Conservation (phyloP, 2,797 vertebrate genomes). For the Philypnodon macrostomus region DNA sequence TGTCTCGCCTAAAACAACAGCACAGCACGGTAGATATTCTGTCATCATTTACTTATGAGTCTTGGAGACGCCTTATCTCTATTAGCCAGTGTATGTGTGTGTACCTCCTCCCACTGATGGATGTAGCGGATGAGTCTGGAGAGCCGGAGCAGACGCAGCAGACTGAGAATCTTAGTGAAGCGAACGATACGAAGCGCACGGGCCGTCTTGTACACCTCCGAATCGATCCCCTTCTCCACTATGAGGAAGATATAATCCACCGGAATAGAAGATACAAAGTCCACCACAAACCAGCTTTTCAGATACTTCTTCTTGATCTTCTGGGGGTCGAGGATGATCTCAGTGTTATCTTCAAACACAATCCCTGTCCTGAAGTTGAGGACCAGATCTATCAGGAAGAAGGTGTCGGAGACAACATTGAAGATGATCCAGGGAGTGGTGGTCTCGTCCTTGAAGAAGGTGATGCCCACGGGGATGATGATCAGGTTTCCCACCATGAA, state of each 20-base stretch:
- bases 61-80: no score
- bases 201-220: conserved; percentile 95
- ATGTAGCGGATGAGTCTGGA: conserved; percentile 95
- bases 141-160: conserved; percentile 88
- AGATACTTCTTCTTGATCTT: conserved; percentile 96
- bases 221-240: conserved; percentile 96
- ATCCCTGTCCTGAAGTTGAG: conserved; percentile 98
- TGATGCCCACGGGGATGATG: conserved; percentile 97
- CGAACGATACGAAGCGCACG: conserved; percentile 93
- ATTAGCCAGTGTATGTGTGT: not conserved
- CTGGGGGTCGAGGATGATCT: conserved; percentile 94
- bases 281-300: conserved; percentile 96
- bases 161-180: conserved; percentile 95
- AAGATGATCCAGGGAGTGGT: conserved; percentile 96
- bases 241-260: conserved; percentile 99
- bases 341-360: conserved; percentile 96
- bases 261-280: conserved; percentile 96
- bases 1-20: no score
- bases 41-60: no score
- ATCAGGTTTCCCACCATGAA: conserved; percentile 99
- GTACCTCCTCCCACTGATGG: conserved; percentile 96
- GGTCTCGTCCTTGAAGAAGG: conserved; percentile 98
- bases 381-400: conserved; percentile 96
- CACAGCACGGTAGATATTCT: no score
- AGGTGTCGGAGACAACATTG: conserved; percentile 98